Percentiles rank a stretch among this genome's conserved stretches.
phyloP scores from a whole-genome alignment of 2,797 vertebrate genomes.

The Glyptemys insculpta region DNA sequence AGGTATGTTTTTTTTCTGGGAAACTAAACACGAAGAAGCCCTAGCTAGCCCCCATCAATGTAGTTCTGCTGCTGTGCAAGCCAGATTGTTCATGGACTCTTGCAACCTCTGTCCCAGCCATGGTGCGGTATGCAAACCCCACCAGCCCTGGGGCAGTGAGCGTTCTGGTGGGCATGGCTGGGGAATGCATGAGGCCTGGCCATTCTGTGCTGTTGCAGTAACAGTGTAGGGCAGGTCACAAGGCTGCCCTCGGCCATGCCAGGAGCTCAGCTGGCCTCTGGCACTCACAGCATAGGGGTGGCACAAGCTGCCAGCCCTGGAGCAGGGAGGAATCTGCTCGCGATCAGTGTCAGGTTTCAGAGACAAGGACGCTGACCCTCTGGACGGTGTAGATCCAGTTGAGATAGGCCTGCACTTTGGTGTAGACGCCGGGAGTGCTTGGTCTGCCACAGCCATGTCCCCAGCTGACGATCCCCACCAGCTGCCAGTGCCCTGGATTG shows the following conservation, averaged over 20 bases:
- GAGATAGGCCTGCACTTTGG: conserved; percentile 85
- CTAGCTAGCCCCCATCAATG: no score
- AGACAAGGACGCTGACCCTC: conserved; percentile 79
- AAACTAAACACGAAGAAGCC: no score
- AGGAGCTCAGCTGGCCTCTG: background rate
- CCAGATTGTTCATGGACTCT: no score
- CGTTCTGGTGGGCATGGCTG: background rate
- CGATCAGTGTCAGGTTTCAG: rapidly evolving
- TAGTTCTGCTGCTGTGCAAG: no score
- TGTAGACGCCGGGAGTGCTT: conserved; percentile 88
- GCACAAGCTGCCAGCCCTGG: background rate
- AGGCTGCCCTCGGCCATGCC: no score
- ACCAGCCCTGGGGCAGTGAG: background rate
- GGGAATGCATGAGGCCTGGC: conserved; percentile 64
- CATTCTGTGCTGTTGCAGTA: background rate
- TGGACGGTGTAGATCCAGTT: conserved; percentile 88
- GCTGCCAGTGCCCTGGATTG: conserved; percentile 73
- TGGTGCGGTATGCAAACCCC: no score
- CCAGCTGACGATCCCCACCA: conserved; percentile 95
- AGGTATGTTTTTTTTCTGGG: no score
- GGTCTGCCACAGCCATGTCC: conserved; percentile 89
- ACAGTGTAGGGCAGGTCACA: no score
- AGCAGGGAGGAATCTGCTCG: background rate
- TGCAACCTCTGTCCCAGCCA: no score
- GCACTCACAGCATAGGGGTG: background rate